Percentiles rank a stretch among this genome's conserved stretches.
Evolutionary conservation across 2,797 vertebrate species (phyloP).

Genomic region (Apogon talboti): DNA sequence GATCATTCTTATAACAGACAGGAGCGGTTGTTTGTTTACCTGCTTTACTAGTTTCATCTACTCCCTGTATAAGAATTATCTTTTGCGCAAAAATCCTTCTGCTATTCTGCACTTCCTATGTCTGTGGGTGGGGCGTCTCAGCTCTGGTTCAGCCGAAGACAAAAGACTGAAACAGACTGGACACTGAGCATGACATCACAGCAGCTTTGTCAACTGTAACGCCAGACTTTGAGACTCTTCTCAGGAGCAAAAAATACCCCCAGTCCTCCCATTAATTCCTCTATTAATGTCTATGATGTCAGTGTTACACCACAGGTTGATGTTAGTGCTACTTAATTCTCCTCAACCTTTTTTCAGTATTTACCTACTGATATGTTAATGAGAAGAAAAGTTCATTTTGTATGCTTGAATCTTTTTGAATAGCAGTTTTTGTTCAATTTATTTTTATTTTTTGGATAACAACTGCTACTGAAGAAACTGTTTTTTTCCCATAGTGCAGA

Average conservation of each 20-base stretch:
- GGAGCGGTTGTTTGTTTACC: too few species aligned
- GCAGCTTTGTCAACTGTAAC: slow-evolving; percentile 25
- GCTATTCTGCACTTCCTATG: slow-evolving; percentile 28
- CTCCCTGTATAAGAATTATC: too few species aligned
- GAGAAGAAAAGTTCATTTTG: background rate
- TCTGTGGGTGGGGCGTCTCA: slow-evolving; percentile 24
- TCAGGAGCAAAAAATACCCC: slow-evolving; percentile 3
- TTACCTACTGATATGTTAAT: background rate
- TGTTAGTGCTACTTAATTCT: background rate
- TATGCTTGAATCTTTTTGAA: background rate
- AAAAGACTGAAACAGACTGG: slow-evolving; percentile 34
- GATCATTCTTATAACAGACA: too few species aligned
- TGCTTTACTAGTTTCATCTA: too few species aligned
- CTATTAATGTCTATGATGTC: background rate
- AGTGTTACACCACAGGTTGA: background rate
- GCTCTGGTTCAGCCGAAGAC: slow-evolving; percentile 14
- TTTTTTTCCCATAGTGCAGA: too few species aligned
- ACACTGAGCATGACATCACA: slow-evolving; percentile 31
- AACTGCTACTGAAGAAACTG: background rate
- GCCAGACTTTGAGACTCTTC: slow-evolving; percentile 19
- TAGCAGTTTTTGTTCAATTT: too few species aligned
- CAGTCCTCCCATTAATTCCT: background rate
- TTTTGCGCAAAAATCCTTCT: slow-evolving; percentile 28
- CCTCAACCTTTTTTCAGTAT: background rate
- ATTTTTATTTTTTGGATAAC: background rate